Percentiles rank a stretch among this genome's conserved stretches.
These are phyloP conservation scores for Pipistrellus pygmaeus DNA, from an alignment of 2,797 vertebrate species.

Conservation along the genomic window DNA sequence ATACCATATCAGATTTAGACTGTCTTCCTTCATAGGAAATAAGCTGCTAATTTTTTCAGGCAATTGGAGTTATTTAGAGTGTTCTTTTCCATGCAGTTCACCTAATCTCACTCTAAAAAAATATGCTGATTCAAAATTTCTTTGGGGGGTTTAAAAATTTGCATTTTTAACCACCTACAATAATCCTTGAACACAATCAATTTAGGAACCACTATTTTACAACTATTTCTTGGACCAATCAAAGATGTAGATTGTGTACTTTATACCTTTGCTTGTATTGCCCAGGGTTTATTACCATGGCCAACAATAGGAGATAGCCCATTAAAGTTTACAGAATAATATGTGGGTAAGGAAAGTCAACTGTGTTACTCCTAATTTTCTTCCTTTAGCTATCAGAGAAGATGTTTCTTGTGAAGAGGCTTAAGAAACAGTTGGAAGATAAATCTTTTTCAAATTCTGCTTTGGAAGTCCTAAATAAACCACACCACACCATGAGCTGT, in stretches of 20 bases:
- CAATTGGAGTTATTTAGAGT: slow-evolving; percentile 1
- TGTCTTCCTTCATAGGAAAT: not conserved
- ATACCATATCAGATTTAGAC: not conserved
- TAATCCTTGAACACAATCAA: not conserved
- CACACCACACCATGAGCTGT: not conserved
- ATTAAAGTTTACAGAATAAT: not conserved
- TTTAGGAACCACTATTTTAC: not conserved
- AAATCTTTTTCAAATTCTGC: not conserved
- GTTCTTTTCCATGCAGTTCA: not conserved
- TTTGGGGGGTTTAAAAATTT: not conserved
- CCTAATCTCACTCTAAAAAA: not conserved
- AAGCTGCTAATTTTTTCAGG: not conserved
- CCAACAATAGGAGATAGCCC: not conserved
- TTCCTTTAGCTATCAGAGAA: not conserved
- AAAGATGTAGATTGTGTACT: not conserved
- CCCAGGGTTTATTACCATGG: not conserved
- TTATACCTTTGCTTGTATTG: not conserved
- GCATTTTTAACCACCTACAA: not conserved
- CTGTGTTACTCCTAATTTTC: not conserved
- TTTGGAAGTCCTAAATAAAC: slow-evolving; percentile 5
- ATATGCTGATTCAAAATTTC: not conserved
- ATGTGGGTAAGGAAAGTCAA: not conserved
- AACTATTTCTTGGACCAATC: not conserved
- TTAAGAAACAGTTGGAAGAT: not conserved
- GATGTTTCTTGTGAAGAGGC: not conserved